Conservation (phyloP, 2,797 vertebrate genomes). For the Lindbergichthys nudifrons region DNA sequence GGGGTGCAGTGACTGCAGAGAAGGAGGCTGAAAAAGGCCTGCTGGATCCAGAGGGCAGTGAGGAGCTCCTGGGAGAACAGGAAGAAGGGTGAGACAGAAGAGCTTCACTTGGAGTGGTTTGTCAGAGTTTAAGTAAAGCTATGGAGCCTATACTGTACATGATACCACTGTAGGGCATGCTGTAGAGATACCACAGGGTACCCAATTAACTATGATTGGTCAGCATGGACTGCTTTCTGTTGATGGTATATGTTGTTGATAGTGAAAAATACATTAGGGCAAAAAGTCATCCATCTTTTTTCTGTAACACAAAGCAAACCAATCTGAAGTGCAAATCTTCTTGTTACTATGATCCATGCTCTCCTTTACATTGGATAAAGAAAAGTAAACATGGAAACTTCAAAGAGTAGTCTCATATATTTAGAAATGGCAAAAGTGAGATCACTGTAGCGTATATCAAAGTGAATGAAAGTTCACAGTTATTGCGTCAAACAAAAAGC, state of each 20-base stretch:
- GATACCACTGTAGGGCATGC: neutral
- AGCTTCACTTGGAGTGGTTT: neutral
- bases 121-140: neutral
- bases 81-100: constrained; percentile 76
- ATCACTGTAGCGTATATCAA: neutral
- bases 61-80: constrained; percentile 76
- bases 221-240: neutral
- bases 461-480: neutral
- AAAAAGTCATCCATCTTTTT: neutral
- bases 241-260: neutral
- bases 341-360: neutral
- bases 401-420: neutral
- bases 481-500: neutral
- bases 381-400: neutral
- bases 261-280: neutral
- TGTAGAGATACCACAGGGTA: neutral
- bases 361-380: neutral
- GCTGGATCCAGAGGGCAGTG: constrained; percentile 61
- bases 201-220: neutral
- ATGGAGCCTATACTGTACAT: neutral
- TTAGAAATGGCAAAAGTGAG: neutral
- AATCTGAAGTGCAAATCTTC: neutral
- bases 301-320: neutral
- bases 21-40: constrained; percentile 61
- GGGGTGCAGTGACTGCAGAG: constrained; percentile 55